These are phyloP conservation scores for Halichoerus grypus DNA, from an alignment of 2,113 vertebrate genomes.

Conservation along the genomic window DNA sequence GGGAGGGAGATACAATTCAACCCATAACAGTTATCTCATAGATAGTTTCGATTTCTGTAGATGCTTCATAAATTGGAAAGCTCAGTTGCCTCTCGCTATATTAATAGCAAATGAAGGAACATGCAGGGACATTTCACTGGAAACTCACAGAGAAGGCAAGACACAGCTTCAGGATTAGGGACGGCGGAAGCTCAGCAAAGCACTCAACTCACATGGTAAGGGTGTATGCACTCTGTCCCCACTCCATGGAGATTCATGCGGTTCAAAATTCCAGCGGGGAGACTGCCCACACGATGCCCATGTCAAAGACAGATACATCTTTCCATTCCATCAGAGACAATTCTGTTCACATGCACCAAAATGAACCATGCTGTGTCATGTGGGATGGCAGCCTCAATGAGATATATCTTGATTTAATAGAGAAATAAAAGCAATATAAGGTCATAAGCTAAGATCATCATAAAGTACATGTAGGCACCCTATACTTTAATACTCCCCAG, in stretches of 20 bases:
- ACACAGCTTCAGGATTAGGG: background rate
- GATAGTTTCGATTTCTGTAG: background rate
- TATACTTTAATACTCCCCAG: constrained; percentile 87
- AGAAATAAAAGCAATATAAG: constrained; percentile 88
- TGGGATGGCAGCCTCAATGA: constrained; percentile 57
- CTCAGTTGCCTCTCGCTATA: background rate
- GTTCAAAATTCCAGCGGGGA: background rate
- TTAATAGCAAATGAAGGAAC: background rate
- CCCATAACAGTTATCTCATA: background rate
- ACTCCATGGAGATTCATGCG: background rate
- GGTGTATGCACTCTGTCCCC: background rate
- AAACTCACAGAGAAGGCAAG: background rate
- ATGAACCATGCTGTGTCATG: background rate
- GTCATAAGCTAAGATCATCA: constrained; percentile 86
- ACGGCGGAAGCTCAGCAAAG: background rate
- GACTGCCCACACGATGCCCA: fast-evolving
- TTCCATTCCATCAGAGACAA: constrained; percentile 51
- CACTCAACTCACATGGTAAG: fast-evolving
- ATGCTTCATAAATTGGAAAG: background rate
- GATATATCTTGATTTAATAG: constrained; percentile 86
- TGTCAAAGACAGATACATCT: background rate
- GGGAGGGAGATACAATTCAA: background rate
- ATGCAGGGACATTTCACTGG: background rate
- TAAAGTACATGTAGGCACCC: constrained; percentile 86
- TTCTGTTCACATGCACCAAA: background rate